phyloP scores from a whole-genome alignment of 1,140 invertebrate species.

The Ditylenchus dipsaci region DNA sequence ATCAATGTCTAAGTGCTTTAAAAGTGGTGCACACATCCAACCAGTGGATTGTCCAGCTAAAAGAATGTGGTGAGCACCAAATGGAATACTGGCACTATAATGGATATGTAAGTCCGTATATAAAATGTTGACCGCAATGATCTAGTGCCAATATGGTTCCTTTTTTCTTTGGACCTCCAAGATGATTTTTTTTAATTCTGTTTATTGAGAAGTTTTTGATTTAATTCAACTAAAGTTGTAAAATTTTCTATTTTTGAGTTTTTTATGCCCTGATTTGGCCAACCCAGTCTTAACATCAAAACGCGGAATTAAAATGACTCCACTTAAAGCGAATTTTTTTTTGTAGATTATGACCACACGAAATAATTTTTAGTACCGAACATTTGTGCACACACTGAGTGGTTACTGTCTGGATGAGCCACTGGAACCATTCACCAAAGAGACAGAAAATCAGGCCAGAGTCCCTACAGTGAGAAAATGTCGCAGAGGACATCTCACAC shows the following conservation, averaged over 20 bases:
- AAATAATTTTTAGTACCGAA: conserved; percentile 23
- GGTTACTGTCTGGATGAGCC: conserved; percentile 46
- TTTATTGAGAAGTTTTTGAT: not conserved
- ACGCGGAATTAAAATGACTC: no score
- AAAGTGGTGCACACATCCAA: conserved; percentile 31
- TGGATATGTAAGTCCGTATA: conserved; percentile 34
- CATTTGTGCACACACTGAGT: conserved; percentile 26
- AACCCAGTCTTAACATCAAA: no score
- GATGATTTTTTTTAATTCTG: not conserved
- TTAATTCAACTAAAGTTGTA: not conserved
- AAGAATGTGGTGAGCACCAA: conserved; percentile 45
- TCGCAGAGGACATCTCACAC: conserved; percentile 1
- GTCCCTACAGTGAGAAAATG: conserved; percentile 40
- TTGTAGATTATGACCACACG: not conserved
- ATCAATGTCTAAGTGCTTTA: conserved; percentile 39
- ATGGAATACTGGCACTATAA: conserved; percentile 36
- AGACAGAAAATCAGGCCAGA: not conserved
- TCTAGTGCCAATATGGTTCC: not conserved
- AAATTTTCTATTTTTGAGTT: not conserved
- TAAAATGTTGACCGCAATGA: no score
- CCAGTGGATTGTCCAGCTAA: conserved; percentile 42
- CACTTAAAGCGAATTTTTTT: not conserved
- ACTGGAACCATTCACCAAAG: conserved; percentile 16
- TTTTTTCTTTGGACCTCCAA: not conserved
- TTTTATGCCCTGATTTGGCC: no score